These are phyloP conservation scores for Eupithecia subfuscata DNA, from an alignment of 2,888 invertebrate species.

Conservation along the genomic window DNA sequence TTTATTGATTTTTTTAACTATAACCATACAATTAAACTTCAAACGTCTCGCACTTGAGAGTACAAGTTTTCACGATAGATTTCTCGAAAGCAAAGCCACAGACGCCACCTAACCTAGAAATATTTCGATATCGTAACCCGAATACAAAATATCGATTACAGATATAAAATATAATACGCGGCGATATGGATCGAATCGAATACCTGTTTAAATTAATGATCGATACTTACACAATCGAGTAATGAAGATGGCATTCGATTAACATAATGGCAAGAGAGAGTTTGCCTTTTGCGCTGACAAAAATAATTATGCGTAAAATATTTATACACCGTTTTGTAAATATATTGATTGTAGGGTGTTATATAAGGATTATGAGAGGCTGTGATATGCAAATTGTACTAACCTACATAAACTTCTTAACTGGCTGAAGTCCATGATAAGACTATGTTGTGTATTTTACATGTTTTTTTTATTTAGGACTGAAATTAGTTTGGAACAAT, in stretches of 20 bases:
- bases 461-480: too few relatives aligned
- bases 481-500: too few relatives aligned
- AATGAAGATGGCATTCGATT: constrained; percentile 60
- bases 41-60: not conserved
- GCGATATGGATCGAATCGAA: constrained; percentile 50
- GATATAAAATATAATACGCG: constrained; percentile 42
- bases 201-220: constrained; percentile 55
- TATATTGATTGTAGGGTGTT: not conserved
- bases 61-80: not conserved
- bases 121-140: constrained; percentile 41
- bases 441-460: too few relatives aligned
- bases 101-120: constrained; percentile 12
- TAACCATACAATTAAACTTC: too few relatives aligned
- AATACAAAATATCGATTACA: constrained; percentile 51
- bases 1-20: too few relatives aligned
- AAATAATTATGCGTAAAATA: constrained; percentile 50
- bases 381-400: not conserved
- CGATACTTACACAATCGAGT: constrained; percentile 54
- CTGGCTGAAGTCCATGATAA: too few relatives aligned
- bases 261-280: constrained; percentile 55
- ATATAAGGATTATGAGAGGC: not conserved
- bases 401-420: not conserved
- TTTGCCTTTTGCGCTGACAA: constrained; percentile 47
- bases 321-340: constrained; percentile 43
- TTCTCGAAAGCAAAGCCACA: not conserved